phyloP scores from a whole-genome alignment of 2,888 invertebrate species.

The Chymomyza caudatula region DNA sequence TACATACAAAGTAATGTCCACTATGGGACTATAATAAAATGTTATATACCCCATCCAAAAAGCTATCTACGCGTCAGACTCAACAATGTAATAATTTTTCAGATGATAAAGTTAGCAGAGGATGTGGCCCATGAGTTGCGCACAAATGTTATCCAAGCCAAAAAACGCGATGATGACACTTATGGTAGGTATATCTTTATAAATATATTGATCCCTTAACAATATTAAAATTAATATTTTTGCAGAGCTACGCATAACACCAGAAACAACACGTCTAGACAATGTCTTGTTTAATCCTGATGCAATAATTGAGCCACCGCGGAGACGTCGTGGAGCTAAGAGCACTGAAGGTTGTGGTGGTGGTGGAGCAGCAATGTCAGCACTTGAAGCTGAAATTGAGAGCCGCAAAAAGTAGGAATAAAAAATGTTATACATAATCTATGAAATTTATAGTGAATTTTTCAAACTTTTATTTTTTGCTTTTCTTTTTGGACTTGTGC shows the following conservation, averaged over 20 bases:
- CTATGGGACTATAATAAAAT: too few relatives aligned
- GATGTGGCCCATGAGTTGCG: conserved; percentile 85
- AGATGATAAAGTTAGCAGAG: conserved; percentile 84
- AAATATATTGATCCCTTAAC: neutral
- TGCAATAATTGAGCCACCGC: conserved; percentile 76
- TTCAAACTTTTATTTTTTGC: conserved; percentile 46
- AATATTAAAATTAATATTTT: neutral
- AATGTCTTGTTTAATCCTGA: conserved; percentile 83
- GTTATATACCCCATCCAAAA: too few relatives aligned
- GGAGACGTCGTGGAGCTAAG: conserved; percentile 39
- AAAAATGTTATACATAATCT: conserved; percentile 1
- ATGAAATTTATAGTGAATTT: neutral
- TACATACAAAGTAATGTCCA: too few relatives aligned
- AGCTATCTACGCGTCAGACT: too few relatives aligned
- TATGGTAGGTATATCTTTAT: conserved; percentile 79
- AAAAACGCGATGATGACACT: conserved; percentile 83
- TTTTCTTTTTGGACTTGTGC: conserved; percentile 52
- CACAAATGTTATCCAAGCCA: conserved; percentile 86
- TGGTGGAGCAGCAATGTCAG: conserved; percentile 56
- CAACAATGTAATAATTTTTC: conserved; percentile 32
- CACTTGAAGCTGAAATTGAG: conserved; percentile 38
- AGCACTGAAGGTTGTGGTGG: conserved; percentile 48
- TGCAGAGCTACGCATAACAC: conserved; percentile 70
- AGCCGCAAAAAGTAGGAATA: conserved; percentile 46
- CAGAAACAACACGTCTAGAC: conserved; percentile 77